Evolutionary conservation across 2,888 invertebrate genomes (phyloP).

Genomic region (Melinopterus prodromus): DNA sequence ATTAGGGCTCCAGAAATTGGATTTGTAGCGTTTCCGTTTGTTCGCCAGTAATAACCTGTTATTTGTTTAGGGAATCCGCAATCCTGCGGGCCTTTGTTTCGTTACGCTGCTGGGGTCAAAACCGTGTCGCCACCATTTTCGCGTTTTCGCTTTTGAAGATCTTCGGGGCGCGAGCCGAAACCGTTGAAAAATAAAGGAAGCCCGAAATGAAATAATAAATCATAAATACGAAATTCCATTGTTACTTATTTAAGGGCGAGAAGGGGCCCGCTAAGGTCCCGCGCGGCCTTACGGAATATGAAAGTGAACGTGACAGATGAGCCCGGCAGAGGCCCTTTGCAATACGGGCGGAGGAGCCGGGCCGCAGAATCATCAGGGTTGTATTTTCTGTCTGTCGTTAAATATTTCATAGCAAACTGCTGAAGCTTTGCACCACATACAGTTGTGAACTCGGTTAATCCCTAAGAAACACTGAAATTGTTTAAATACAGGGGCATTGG

Average conservation of each 20-base stretch:
- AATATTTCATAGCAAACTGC: neutral
- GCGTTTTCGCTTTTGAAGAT: neutral
- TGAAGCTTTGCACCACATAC: too few species aligned
- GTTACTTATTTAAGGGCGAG: conserved; percentile 30
- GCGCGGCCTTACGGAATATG: conserved; percentile 28
- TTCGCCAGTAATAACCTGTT: neutral
- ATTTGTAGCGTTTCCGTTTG: neutral
- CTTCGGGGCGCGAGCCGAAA: neutral
- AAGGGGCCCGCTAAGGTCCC: conserved; percentile 20
- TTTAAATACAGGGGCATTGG: too few species aligned
- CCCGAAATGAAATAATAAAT: conserved; percentile 34
- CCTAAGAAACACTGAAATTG: too few species aligned
- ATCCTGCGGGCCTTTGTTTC: neutral
- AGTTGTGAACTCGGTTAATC: too few species aligned
- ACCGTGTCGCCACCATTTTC: neutral
- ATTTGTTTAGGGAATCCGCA: neutral
- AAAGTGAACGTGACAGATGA: conserved; percentile 30
- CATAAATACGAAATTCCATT: conserved; percentile 34
- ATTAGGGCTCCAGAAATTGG: neutral
- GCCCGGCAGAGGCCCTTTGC: neutral
- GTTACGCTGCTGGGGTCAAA: neutral
- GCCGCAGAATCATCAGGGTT: neutral
- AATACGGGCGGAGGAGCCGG: neutral
- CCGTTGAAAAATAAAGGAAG: conserved; percentile 28
- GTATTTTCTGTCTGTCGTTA: neutral